Conservation (phyloP, 1,140 invertebrate species). For the Cyclargus thomasi region DNA sequence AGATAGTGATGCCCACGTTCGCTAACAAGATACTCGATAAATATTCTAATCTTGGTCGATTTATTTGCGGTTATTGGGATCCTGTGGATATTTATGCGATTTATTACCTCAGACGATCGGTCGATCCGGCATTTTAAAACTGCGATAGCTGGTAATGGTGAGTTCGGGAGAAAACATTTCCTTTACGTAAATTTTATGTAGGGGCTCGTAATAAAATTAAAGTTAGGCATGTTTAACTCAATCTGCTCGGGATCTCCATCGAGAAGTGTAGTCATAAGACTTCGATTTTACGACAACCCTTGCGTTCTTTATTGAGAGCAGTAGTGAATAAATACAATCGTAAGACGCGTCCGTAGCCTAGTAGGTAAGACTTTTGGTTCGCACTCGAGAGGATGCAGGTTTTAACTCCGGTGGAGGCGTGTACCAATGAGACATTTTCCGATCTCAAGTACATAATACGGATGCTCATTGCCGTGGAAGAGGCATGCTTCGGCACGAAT, state of each 20-base stretch:
- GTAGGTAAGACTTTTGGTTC: too few relatives aligned
- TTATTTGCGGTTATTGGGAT: conserved; percentile 25
- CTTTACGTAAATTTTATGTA: conserved; percentile 1
- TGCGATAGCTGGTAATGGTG: neutral
- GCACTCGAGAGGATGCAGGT: too few relatives aligned
- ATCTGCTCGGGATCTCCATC: neutral
- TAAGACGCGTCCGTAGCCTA: neutral
- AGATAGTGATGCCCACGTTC: conserved; percentile 66
- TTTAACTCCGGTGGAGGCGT: too few relatives aligned
- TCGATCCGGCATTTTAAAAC: neutral
- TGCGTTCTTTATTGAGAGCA: neutral
- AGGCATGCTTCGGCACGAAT: too few relatives aligned
- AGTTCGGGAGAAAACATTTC: neutral
- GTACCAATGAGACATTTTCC: too few relatives aligned
- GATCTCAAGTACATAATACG: too few relatives aligned
- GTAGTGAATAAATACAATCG: neutral
- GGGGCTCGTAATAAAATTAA: neutral
- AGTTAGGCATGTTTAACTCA: neutral
- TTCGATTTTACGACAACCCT: neutral
- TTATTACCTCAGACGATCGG: conserved; percentile 7
- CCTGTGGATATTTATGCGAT: conserved; percentile 15
- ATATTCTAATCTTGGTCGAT: conserved; percentile 48
- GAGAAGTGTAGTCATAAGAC: neutral
- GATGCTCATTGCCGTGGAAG: too few relatives aligned
- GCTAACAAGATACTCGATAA: conserved; percentile 56